phyloP scores from a whole-genome alignment of 1,140 invertebrate genomes.

The Arctopsyche grandis region DNA sequence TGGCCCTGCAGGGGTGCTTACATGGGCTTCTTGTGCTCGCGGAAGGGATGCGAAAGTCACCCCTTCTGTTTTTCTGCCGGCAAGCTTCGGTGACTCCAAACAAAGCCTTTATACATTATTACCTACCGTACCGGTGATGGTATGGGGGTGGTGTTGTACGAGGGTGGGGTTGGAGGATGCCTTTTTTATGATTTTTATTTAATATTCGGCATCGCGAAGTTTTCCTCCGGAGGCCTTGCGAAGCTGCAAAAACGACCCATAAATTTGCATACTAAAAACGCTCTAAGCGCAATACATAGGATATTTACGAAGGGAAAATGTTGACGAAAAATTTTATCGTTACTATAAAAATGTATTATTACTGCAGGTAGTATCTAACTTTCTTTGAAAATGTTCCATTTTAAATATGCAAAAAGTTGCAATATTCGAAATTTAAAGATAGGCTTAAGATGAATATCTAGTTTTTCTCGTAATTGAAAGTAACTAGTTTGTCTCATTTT shows the following conservation, averaged over 20 bases:
- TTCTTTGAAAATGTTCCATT: neutral
- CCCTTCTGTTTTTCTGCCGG: constrained; percentile 49
- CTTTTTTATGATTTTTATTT: constrained; percentile 54
- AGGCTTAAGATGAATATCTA: no score
- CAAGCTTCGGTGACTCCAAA: constrained; percentile 53
- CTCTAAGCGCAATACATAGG: constrained; percentile 33
- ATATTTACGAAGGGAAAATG: constrained; percentile 10
- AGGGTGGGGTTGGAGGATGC: constrained; percentile 21
- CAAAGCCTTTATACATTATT: constrained; percentile 46
- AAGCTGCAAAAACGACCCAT: constrained; percentile 33
- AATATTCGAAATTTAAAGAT: no score
- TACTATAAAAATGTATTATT: neutral
- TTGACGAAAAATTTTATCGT: constrained; percentile 6
- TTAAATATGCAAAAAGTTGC: neutral
- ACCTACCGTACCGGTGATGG: neutral
- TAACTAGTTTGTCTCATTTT: no score
- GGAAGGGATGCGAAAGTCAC: constrained; percentile 42
- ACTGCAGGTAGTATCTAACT: neutral
- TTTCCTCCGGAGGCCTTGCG: constrained; percentile 38
- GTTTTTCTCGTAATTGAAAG: no score
- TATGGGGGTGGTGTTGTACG: neutral
- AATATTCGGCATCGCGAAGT: constrained; percentile 48
- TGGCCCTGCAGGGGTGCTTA: constrained; percentile 38
- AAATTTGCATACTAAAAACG: constrained; percentile 48
- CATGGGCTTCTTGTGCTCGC: constrained; percentile 21